Evolutionary conservation across 2,113 vertebrate genomes (phyloP).

Genomic region (Sialia sialis): DNA sequence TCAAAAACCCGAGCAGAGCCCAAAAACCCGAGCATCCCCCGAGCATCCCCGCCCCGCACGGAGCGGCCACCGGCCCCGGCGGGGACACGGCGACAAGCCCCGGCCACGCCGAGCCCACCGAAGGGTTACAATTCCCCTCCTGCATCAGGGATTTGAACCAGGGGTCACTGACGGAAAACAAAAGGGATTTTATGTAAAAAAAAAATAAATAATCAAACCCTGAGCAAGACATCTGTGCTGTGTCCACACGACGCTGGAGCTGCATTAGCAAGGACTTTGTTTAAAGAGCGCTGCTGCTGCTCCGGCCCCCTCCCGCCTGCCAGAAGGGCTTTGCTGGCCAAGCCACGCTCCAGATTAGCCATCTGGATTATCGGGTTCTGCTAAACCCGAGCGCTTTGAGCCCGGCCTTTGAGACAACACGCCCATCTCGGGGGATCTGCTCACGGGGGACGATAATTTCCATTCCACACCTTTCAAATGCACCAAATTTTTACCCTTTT

Average conservation of each 20-base stretch:
- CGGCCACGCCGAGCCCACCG: fast-evolving
- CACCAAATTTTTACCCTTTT: background rate
- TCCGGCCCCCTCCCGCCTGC: background rate
- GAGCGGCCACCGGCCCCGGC: too few species aligned
- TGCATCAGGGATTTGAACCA: background rate
- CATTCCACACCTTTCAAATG: background rate
- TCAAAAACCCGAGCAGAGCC: too few species aligned
- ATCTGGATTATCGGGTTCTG: slow-evolving; percentile 3
- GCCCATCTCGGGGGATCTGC: background rate
- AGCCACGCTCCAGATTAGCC: slow-evolving; percentile 1
- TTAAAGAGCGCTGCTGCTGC: background rate
- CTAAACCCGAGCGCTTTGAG: background rate
- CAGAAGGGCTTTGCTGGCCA: slow-evolving; percentile 17
- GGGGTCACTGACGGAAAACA: slow-evolving; percentile 8
- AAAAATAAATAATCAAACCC: background rate
- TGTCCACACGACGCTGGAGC: background rate
- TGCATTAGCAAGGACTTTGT: slow-evolving; percentile 6
- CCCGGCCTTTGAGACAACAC: background rate
- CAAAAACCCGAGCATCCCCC: background rate
- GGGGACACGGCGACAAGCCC: background rate
- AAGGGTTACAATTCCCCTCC: background rate
- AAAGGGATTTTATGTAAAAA: background rate
- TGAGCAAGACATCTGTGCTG: slow-evolving; percentile 31
- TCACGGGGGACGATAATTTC: background rate
- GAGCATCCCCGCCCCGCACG: too few species aligned